phyloP scores from a whole-genome alignment of 1,140 invertebrate species.

The Calephelis virginiensis region DNA sequence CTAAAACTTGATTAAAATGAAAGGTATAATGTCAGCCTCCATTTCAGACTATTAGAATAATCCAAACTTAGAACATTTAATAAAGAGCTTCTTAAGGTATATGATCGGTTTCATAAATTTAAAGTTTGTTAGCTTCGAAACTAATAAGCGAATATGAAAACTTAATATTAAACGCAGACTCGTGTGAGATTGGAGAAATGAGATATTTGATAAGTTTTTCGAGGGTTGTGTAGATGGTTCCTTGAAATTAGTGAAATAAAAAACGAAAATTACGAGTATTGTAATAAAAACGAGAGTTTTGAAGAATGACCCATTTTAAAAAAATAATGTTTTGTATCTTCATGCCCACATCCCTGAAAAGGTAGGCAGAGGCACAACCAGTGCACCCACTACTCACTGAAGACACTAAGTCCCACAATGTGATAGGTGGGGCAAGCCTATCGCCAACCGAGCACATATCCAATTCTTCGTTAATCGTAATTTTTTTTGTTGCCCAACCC shows the following conservation, averaged over 20 bases:
- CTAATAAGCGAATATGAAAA: conserved; percentile 1
- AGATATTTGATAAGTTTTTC: background rate
- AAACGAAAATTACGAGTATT: background rate
- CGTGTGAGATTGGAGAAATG: background rate
- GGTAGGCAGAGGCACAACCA: too few species aligned
- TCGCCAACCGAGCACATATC: too few species aligned
- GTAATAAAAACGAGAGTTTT: too few species aligned
- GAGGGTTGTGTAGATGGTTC: background rate
- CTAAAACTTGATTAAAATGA: background rate
- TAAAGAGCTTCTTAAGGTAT: conserved; percentile 21
- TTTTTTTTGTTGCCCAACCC: too few species aligned
- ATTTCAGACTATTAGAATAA: conserved; percentile 17
- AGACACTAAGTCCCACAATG: too few species aligned
- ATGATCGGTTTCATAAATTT: conserved; percentile 28
- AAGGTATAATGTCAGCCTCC: background rate
- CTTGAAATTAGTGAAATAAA: background rate
- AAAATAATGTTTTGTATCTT: background rate
- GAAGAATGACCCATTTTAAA: too few species aligned
- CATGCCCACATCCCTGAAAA: too few species aligned
- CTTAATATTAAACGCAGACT: background rate
- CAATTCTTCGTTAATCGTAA: too few species aligned
- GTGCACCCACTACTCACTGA: too few species aligned
- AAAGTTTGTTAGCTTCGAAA: conserved; percentile 23
- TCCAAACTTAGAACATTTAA: conserved; percentile 21
- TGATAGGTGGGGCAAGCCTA: too few species aligned